Percentiles rank a stretch among this genome's conserved stretches.
Conservation (phyloP, 2,113 vertebrate genomes). For the Seriola dumerili region DNA sequence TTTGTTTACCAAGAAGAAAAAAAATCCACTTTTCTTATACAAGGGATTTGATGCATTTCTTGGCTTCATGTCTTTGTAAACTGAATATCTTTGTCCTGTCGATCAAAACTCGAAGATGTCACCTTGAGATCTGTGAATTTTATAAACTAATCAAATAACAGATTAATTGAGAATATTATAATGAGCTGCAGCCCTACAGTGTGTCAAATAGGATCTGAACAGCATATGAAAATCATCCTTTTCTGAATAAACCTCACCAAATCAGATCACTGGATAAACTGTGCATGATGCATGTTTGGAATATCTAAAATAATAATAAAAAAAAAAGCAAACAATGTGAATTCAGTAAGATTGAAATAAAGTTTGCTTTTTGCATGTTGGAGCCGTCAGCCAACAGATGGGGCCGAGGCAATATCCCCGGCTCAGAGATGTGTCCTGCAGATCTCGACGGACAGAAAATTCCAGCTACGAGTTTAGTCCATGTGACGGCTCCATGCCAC, state of each 20-base stretch:
- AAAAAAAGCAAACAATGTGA: neutral
- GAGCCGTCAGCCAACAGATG: slow-evolving; percentile 22
- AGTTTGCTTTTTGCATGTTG: slow-evolving; percentile 1
- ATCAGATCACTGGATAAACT: too few relatives aligned
- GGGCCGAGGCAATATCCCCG: neutral
- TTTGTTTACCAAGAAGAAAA: too few relatives aligned
- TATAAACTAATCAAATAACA: too few relatives aligned
- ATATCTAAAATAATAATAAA: neutral
- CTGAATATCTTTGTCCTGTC: neutral
- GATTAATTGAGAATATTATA: too few relatives aligned
- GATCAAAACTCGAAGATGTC: too few relatives aligned
- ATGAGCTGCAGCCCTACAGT: too few relatives aligned
- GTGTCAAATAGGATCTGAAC: too few relatives aligned
- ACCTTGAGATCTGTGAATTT: too few relatives aligned
- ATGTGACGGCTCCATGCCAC: slow-evolving; percentile 33
- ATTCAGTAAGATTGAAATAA: slow-evolving; percentile 14
- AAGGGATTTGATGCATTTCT: neutral
- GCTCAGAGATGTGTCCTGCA: slow-evolving; percentile 34
- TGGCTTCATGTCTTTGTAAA: neutral
- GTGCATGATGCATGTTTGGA: neutral
- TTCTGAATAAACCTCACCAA: too few relatives aligned
- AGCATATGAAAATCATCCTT: too few relatives aligned
- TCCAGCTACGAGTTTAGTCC: slow-evolving; percentile 15
- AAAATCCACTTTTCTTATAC: neutral
- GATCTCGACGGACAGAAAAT: slow-evolving; percentile 52